phyloP scores from a whole-genome alignment of 2,113 vertebrate species.

The Ivindomyrus marchei region DNA sequence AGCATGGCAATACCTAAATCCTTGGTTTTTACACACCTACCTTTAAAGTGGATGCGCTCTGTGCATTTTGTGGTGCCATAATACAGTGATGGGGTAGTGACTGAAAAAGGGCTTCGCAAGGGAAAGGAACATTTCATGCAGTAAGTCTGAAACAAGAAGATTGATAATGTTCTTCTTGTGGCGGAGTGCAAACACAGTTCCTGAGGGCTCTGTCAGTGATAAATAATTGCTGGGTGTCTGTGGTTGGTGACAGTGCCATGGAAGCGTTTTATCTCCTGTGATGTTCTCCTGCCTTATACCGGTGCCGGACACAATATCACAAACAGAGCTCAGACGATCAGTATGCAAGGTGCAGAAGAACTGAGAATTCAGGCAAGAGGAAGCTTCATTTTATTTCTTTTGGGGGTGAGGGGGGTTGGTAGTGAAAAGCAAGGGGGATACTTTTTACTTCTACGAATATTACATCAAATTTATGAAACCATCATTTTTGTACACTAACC shows the following conservation, averaged over 20 bases:
- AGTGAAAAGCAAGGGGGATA: not conserved
- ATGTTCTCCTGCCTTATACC: constrained; percentile 1
- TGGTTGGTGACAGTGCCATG: not conserved
- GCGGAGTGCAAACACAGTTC: not conserved
- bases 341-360: not conserved
- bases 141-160: not conserved
- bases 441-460: not conserved
- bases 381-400: not conserved
- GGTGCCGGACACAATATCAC: not conserved
- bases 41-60: not conserved
- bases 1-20: constrained; percentile 20
- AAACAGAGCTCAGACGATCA: not conserved
- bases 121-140: not conserved
- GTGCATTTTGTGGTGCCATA: not conserved
- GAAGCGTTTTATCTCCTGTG: not conserved
- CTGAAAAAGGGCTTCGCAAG: not conserved
- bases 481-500: not conserved
- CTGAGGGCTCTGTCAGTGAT: not conserved
- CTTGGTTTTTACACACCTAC: not conserved
- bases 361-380: not conserved
- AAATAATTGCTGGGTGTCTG: not conserved
- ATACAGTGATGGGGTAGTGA: not conserved
- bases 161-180: constrained; percentile 8
- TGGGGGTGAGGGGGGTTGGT: not conserved
- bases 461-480: not conserved